Percentiles rank a stretch among this genome's conserved stretches.
Conservation (phyloP, 2,888 invertebrate species). For the Hetaerina titia region DNA sequence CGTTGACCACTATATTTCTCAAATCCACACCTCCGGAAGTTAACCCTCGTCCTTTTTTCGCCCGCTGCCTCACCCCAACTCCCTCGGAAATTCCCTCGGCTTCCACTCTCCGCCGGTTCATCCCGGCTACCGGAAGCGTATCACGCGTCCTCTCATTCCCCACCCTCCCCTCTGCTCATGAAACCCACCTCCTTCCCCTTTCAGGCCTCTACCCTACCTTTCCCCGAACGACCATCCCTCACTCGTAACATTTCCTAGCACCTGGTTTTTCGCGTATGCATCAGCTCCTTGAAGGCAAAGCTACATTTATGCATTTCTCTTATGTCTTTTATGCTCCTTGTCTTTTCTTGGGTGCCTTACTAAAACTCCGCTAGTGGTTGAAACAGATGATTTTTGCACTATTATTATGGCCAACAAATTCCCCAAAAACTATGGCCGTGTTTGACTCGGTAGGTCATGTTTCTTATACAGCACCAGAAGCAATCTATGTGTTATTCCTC, state of each 20-base stretch:
- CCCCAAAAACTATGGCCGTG: no score
- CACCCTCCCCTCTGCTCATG: neutral
- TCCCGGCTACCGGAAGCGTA: conserved; percentile 5
- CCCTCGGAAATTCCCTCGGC: neutral
- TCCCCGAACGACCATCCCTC: neutral
- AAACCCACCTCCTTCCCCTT: neutral
- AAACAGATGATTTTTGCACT: no score
- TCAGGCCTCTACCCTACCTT: neutral
- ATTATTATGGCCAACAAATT: no score
- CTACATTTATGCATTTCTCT: neutral
- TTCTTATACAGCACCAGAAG: no score
- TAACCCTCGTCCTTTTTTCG: neutral
- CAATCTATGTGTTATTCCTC: no score
- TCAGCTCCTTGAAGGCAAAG: neutral
- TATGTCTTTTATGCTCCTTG: no score
- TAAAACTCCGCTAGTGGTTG: no score
- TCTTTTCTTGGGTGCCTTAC: no score
- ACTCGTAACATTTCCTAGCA: neutral
- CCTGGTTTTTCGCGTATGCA: neutral
- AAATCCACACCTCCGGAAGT: neutral
- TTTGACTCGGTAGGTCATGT: no score
- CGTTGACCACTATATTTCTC: neutral
- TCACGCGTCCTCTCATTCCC: neutral
- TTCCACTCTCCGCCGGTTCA: neutral
- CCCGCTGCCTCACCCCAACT: neutral